phyloP scores from a whole-genome alignment of 92 coral and sea anemone species.

The Parazoanthus atlanticus region DNA sequence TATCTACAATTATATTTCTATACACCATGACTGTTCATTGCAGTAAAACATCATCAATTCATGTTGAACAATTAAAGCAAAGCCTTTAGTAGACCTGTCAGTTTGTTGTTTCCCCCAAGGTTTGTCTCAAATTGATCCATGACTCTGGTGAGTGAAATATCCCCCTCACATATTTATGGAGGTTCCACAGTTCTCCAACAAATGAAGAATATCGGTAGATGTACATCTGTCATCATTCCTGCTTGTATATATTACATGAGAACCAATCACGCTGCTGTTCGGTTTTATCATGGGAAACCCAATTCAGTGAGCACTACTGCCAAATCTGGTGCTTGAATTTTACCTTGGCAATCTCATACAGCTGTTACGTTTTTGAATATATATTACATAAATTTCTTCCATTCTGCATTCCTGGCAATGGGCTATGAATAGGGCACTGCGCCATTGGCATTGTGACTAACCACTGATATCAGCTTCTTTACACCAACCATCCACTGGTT shows the following conservation, averaged over 20 bases:
- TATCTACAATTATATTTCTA: conserved; percentile 11
- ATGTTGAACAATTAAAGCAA: not conserved
- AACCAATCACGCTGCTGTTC: not conserved
- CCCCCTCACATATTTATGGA: not conserved
- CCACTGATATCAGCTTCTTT: conserved; percentile 83
- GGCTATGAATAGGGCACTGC: conserved; percentile 10
- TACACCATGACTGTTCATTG: not conserved
- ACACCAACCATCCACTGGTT: conserved; percentile 99
- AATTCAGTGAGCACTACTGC: not conserved
- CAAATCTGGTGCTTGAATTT: not conserved
- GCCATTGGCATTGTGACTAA: conserved; percentile 46
- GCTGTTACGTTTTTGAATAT: not conserved
- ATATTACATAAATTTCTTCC: conserved; percentile 4
- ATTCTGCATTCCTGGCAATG: not conserved
- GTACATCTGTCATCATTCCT: not conserved
- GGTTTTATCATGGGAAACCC: not conserved
- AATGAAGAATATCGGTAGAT: not conserved
- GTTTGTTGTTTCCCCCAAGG: not conserved
- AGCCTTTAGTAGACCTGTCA: not conserved
- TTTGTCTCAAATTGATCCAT: not conserved
- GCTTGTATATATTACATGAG: not conserved
- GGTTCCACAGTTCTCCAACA: not conserved
- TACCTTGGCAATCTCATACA: not conserved
- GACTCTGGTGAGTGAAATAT: not conserved
- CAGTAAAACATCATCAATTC: not conserved